A percentile compares a stretch with the other conserved stretches of the same genome.
Evolutionary conservation across 23 tunicate species (phyloP).

Genomic region (Diplosoma virens): DNA sequence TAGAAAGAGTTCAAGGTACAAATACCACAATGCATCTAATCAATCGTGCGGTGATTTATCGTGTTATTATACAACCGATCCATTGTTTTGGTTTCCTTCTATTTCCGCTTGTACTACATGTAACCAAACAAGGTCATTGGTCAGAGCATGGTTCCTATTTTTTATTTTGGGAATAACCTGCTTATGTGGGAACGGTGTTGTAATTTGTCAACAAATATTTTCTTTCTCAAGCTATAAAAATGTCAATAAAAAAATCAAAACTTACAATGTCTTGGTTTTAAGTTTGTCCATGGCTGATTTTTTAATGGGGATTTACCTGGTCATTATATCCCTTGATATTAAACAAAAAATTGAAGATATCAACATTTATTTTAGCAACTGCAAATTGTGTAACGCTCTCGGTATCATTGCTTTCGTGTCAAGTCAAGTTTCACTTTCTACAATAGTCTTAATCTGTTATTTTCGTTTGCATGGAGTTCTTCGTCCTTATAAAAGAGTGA

Average conservation of each 20-base stretch:
- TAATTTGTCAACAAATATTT: neutral
- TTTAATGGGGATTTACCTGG: no score
- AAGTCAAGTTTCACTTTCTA: constrained; percentile 1
- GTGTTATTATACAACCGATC: no score
- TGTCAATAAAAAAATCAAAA: no score
- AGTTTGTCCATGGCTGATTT: no score
- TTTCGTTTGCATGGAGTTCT: neutral
- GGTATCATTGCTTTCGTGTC: neutral
- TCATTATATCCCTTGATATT: neutral
- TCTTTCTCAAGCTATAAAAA: neutral
- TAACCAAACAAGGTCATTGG: no score
- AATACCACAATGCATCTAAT: no score
- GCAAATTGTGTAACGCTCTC: neutral
- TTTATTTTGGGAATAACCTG: neutral
- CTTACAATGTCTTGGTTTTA: no score
- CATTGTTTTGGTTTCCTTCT: no score
- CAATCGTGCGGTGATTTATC: no score
- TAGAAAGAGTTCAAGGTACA: no score
- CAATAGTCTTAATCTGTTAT: neutral
- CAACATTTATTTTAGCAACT: neutral
- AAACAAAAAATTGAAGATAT: neutral
- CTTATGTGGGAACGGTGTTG: neutral
- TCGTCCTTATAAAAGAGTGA: neutral
- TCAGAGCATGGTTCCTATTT: neutral
- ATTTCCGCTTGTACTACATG: no score